Evolutionary conservation across 2,113 vertebrate genomes (phyloP), one percentile per base, ranked within the genome.

Genomic region (Nymphicus hollandicus): DNA sequence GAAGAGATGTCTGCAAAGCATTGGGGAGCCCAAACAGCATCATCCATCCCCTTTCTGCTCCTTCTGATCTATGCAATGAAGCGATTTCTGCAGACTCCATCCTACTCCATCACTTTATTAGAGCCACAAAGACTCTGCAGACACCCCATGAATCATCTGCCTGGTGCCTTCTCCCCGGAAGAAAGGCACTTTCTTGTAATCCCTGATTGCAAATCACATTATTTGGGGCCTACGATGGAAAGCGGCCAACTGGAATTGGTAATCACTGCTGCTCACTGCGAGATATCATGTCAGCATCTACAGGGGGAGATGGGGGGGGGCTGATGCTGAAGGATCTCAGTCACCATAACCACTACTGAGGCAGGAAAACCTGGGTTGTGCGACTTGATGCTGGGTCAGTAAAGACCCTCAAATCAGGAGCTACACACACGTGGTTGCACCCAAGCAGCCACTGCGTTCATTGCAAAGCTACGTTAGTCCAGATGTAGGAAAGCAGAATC

Each of bases 11-110:
- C 39, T 58, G 27, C 31, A 65, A 55, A 86, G 18, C 55, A 37
- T 0, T 3, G 16, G 20, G 18, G 37, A 71, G 1, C 37, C 22
- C n/a, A 53, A 66, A 22, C 8, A 68, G 27, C 41, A 66, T 16
- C 63, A 35, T 33, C 46, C 4, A 0, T 29, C 10, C 68, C 22
- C 1, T 35, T 44, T n/a, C 31, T 41, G 35, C 35, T 70, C 31
- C 56, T 60, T 33, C n/a, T 27, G 65, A 47, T 1, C 1, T 15
- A 1, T 3, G 55, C 11, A 31, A 14, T 9, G 2, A 14, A 68
- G 11, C 8, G 27, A 33, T 47, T 68, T 49, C 84, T 64, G 23
- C 27, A 52, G 66, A 13, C 22, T 63, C 61, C 58, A 28, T 55
- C 74, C 88, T 20, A 44, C 39, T 27, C 61, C 24, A 10, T 33